These are phyloP conservation scores for Myrmophylax atrothorax DNA, from an alignment of 2,113 vertebrate genomes.

Conservation along the genomic window DNA sequence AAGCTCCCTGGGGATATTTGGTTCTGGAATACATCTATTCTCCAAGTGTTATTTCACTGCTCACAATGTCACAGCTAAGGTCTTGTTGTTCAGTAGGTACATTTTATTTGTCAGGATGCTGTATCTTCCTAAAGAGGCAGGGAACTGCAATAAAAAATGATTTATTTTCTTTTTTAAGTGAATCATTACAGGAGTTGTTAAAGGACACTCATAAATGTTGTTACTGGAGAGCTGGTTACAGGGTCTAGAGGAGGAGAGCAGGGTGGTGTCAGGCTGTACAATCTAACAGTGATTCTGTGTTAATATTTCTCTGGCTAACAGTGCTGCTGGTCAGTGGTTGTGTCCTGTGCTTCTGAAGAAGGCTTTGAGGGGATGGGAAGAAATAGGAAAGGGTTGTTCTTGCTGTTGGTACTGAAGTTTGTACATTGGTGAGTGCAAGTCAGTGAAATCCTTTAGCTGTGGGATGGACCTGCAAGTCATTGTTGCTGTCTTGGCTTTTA, in stretches of 20 bases:
- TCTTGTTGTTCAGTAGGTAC: constrained; percentile 4
- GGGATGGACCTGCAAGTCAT: rapidly evolving
- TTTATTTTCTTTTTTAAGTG: constrained; percentile 16
- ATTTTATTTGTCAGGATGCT: constrained; percentile 46
- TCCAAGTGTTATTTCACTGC: constrained; percentile 35
- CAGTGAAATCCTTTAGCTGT: neutral
- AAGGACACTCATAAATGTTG: constrained; percentile 1
- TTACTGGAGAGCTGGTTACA: neutral
- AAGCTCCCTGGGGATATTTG: constrained; percentile 45
- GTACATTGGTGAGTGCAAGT: neutral
- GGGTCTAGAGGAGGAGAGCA: neutral
- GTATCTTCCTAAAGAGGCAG: neutral
- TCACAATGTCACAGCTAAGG: constrained; percentile 40
- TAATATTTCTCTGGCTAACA: neutral
- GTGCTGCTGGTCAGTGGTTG: neutral
- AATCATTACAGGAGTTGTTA: constrained; percentile 34
- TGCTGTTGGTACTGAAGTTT: neutral
- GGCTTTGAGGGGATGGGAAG: neutral
- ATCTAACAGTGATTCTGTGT: neutral
- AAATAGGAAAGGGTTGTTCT: neutral
- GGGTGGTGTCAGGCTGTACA: neutral
- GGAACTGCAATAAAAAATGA: neutral
- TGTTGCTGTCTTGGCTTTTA: rapidly evolving
- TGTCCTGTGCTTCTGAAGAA: neutral
- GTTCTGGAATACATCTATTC: constrained; percentile 44